A percentile compares a stretch with the other conserved stretches of the same genome.
Conservation (phyloP, 1,140 invertebrate genomes). For the Tetramorium simillimum region DNA sequence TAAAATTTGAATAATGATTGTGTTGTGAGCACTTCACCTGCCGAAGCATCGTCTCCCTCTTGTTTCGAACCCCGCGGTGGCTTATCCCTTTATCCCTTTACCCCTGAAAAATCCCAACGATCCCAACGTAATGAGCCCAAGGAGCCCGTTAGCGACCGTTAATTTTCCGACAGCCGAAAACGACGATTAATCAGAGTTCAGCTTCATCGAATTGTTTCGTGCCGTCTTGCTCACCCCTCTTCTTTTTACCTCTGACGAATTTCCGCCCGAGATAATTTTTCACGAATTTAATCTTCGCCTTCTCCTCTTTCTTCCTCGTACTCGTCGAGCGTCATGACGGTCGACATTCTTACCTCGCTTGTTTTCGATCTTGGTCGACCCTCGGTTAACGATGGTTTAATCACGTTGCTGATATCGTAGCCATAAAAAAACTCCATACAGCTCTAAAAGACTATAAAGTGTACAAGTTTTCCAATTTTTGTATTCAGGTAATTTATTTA, state of each 20-base stretch:
- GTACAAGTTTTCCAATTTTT: neutral
- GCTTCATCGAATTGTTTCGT: slow-evolving; percentile 76
- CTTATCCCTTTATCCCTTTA: slow-evolving; percentile 67
- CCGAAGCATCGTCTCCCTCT: slow-evolving; percentile 35
- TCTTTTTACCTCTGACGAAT: slow-evolving; percentile 18
- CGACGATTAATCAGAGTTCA: slow-evolving; percentile 79
- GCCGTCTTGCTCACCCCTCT: slow-evolving; percentile 72
- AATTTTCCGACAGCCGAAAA: slow-evolving; percentile 73
- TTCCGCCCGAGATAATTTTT: slow-evolving; percentile 75
- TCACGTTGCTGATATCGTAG: slow-evolving; percentile 9
- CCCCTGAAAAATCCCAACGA: slow-evolving; percentile 63
- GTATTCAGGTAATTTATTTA: neutral
- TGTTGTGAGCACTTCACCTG: slow-evolving; percentile 73
- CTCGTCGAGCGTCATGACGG: slow-evolving; percentile 13
- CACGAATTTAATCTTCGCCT: slow-evolving; percentile 74
- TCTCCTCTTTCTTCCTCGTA: neutral
- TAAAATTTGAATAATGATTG: slow-evolving; percentile 77
- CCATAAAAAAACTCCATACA: slow-evolving; percentile 27
- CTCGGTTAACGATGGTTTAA: slow-evolving; percentile 37
- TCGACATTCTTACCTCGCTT: slow-evolving; percentile 56
- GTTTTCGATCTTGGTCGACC: slow-evolving; percentile 22
- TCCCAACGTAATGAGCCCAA: slow-evolving; percentile 68
- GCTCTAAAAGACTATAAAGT: neutral
- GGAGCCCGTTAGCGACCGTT: slow-evolving; percentile 70
- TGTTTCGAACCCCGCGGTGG: slow-evolving; percentile 40